A percentile compares a stretch with the other conserved stretches of the same genome.
Conservation (phyloP, 2,888 invertebrate species). For the Anthrax anthrax region DNA sequence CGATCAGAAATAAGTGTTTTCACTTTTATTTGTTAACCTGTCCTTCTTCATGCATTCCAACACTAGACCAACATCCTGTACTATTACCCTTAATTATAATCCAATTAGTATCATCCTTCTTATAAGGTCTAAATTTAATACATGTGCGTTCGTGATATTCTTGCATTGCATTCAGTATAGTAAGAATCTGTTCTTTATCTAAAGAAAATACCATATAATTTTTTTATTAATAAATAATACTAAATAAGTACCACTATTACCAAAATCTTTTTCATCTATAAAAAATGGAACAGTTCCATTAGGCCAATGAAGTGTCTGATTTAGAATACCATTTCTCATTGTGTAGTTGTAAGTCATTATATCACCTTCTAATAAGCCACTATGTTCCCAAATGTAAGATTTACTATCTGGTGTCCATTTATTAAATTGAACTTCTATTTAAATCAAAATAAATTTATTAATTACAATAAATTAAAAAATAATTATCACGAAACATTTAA, state of each 20-base stretch:
- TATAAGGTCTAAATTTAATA: constrained; percentile 51
- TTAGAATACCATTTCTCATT: constrained; percentile 45
- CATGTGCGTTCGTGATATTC: constrained; percentile 65
- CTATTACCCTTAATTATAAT: constrained; percentile 50
- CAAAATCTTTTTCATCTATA: constrained; percentile 37
- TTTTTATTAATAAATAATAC: too few relatives aligned
- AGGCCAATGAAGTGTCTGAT: constrained; percentile 46
- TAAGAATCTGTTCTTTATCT: constrained; percentile 46
- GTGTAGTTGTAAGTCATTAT: constrained; percentile 38
- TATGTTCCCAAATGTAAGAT: constrained; percentile 41
- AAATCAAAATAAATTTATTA: too few relatives aligned
- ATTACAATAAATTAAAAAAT: too few relatives aligned
- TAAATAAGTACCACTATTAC: constrained; percentile 24
- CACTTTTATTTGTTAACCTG: constrained; percentile 19
- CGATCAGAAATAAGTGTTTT: constrained; percentile 37
- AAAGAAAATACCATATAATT: constrained; percentile 50
- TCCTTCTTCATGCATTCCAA: constrained; percentile 60
- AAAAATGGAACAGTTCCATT: constrained; percentile 55
- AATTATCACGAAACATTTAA: too few relatives aligned
- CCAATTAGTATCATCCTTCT: constrained; percentile 50
- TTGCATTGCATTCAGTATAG: constrained; percentile 54
- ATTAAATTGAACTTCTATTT: too few relatives aligned
- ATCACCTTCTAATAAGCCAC: constrained; percentile 46
- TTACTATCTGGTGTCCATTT: constrained; percentile 36
- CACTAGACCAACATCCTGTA: constrained; percentile 71